phyloP scores from a whole-genome alignment of 2,888 invertebrate genomes.

The Encarsia formosa region DNA sequence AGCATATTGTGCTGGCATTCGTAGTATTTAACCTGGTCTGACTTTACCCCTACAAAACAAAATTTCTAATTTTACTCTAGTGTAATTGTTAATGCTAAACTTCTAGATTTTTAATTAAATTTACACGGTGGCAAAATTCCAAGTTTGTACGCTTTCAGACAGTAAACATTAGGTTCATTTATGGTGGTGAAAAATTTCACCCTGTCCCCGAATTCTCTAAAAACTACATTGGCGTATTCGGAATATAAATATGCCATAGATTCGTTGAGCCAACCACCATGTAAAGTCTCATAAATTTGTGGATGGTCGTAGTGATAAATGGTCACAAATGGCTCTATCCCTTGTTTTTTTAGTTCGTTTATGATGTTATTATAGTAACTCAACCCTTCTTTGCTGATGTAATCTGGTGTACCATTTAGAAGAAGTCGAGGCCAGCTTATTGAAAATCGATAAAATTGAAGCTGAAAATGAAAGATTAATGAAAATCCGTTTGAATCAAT shows the following conservation, averaged over 20 bases:
- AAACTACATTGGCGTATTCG: constrained; percentile 61
- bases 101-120: neutral
- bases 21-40: no score
- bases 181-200: constrained; percentile 72
- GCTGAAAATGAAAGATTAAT: constrained; percentile 17
- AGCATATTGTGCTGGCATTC: constrained; percentile 68
- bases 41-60: no score
- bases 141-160: constrained; percentile 54
- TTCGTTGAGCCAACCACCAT: constrained; percentile 67
- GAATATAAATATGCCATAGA: constrained; percentile 59
- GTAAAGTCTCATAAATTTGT: constrained; percentile 54
- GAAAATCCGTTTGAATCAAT: neutral
- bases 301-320: constrained; percentile 69
- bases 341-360: constrained; percentile 54
- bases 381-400: constrained; percentile 58
- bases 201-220: constrained; percentile 60
- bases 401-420: constrained; percentile 58
- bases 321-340: constrained; percentile 61
- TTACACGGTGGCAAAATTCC: constrained; percentile 30
- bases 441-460: constrained; percentile 57
- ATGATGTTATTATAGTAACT: constrained; percentile 63
- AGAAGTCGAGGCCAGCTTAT: constrained; percentile 67
- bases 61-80: neutral
- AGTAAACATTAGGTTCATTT: constrained; percentile 67
- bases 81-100: no score